Percentiles rank a stretch among this genome's conserved stretches.
Conservation (phyloP, 64 coral and sea anemone genomes). For the Stichodactyla mertensii region DNA sequence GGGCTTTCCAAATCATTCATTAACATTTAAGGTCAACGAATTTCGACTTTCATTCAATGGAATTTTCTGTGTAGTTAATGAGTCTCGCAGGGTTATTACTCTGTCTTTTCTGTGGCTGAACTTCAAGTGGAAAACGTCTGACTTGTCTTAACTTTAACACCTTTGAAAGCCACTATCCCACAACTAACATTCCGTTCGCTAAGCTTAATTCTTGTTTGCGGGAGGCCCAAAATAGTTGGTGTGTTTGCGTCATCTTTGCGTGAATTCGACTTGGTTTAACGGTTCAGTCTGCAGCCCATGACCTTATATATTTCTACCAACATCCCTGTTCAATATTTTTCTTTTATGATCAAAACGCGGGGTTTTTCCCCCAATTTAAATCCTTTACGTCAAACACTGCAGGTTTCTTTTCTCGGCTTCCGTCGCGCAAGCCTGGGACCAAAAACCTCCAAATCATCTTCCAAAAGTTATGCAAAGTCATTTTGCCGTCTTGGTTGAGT, state of each 20-base stretch:
- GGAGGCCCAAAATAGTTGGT: not conserved
- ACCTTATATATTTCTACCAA: not conserved
- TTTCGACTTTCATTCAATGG: not conserved
- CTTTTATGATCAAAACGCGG: too few relatives aligned
- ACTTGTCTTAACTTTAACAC: not conserved
- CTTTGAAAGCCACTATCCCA: not conserved
- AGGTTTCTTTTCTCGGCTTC: not conserved
- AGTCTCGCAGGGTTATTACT: not conserved
- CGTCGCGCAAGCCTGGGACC: not conserved
- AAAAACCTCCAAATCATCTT: not conserved
- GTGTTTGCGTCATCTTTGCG: not conserved
- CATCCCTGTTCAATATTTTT: not conserved
- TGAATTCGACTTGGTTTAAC: not conserved
- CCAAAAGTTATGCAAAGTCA: not conserved
- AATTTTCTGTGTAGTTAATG: not conserved
- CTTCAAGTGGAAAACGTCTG: not conserved
- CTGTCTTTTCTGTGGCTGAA: not conserved
- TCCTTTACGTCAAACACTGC: not conserved
- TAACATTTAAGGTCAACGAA: not conserved
- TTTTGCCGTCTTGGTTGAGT: not conserved
- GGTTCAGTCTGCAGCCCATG: not conserved
- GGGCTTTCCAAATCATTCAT: not conserved
- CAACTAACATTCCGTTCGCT: not conserved
- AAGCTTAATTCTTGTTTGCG: not conserved
- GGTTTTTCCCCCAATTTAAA: not conserved